These are phyloP conservation scores for Actenoides hombroni DNA, from an alignment of 2,113 vertebrate species.

Conservation along the genomic window DNA sequence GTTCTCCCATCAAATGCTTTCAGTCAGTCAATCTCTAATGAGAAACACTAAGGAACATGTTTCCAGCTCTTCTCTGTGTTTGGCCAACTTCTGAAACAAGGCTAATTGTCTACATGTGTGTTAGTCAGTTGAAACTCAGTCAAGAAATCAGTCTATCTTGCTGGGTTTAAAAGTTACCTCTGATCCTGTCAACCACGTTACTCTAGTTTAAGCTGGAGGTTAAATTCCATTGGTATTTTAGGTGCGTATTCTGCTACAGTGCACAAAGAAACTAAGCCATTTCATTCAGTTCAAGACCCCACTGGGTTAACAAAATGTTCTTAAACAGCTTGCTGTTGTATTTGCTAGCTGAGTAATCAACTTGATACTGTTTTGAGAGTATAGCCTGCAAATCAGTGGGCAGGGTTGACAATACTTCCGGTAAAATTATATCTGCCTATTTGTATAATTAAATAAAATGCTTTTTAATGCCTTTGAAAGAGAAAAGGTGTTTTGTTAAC, in stretches of 20 bases:
- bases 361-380: not conserved
- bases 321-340: not conserved
- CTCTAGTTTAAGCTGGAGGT: not conserved
- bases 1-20: not conserved
- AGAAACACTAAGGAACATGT: constrained; percentile 16
- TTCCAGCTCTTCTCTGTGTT: constrained; percentile 24
- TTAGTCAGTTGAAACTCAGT: not conserved
- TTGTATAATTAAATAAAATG: not conserved
- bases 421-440: not conserved
- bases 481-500: not conserved
- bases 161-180: constrained; percentile 26
- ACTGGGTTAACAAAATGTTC: not conserved
- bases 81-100: not conserved
- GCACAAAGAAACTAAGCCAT: not conserved
- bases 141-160: not conserved
- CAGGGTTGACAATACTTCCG: not conserved
- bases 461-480: not conserved
- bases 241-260: not conserved
- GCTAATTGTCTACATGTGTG: constrained; percentile 64
- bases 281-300: not conserved
- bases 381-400: not conserved
- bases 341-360: not conserved
- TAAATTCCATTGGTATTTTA: constrained; percentile 2
- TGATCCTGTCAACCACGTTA: not conserved
- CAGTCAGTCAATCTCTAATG: not conserved